phyloP scores from a whole-genome alignment of 2,888 invertebrate genomes.

The Melanostoma mellinum region DNA sequence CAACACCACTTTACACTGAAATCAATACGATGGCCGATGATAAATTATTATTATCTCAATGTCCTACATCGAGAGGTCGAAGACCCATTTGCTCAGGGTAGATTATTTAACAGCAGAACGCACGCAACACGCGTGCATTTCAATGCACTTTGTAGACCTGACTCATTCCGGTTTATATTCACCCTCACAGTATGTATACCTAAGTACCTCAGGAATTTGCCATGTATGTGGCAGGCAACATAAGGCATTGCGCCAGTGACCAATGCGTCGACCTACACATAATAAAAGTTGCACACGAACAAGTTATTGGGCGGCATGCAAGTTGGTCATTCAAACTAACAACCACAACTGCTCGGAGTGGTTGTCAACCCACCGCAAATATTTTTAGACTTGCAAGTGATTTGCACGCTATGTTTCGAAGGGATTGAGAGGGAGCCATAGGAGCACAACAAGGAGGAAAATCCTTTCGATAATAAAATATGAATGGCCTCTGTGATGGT shows the following conservation, averaged over 20 bases:
- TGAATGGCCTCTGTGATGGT: constrained; percentile 27
- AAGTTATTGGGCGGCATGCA: constrained; percentile 11
- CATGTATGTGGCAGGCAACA: background rate
- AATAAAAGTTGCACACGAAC: constrained; percentile 18
- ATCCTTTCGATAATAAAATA: constrained; percentile 7
- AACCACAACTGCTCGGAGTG: constrained; percentile 14
- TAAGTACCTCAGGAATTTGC: constrained; percentile 30
- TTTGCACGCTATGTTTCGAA: background rate
- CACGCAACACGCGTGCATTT: background rate
- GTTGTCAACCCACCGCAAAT: constrained; percentile 23
- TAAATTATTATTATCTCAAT: no score
- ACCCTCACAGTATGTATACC: constrained; percentile 42
- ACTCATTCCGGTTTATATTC: constrained; percentile 48
- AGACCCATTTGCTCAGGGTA: constrained; percentile 23
- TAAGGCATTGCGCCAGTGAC: background rate
- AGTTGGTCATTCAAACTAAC: constrained; percentile 48
- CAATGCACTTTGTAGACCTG: background rate
- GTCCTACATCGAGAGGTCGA: background rate
- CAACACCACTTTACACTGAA: no score
- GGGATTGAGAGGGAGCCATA: background rate
- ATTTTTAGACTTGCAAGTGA: constrained; percentile 50
- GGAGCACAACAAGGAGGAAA: background rate
- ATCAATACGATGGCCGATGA: no score
- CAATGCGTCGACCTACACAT: constrained; percentile 37
- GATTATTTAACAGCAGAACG: constrained; percentile 4